Conservation (phyloP, 2,797 vertebrate species). For the Acipenser oxyrinchus region DNA sequence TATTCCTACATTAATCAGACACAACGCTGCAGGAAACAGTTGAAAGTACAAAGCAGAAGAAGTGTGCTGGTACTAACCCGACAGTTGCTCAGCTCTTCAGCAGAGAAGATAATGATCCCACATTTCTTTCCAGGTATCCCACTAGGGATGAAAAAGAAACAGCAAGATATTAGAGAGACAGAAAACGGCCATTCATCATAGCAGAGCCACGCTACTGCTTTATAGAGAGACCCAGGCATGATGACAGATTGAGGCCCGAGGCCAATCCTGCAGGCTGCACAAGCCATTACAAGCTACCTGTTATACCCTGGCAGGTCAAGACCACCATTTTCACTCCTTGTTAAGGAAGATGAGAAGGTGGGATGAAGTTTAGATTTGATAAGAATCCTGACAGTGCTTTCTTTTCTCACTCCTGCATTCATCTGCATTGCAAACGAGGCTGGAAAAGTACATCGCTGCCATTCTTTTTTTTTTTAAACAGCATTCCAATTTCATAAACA, state of each 20-base stretch:
- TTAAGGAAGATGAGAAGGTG: conserved; percentile 13
- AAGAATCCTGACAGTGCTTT: neutral
- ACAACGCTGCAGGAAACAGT: no score
- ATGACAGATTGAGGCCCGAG: conserved; percentile 31
- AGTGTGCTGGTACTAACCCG: conserved; percentile 64
- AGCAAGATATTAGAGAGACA: conserved; percentile 12
- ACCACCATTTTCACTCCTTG: conserved; percentile 15
- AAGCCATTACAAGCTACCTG: conserved; percentile 31
- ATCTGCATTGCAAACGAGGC: neutral
- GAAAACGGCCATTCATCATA: conserved; percentile 29
- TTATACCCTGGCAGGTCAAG: conserved; percentile 6
- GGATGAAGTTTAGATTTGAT: neutral
- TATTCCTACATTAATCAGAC: no score
- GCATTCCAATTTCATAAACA: no score
- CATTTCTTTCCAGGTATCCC: conserved; percentile 84
- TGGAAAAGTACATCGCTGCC: no score
- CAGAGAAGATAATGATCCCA: conserved; percentile 74
- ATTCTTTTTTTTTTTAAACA: no score
- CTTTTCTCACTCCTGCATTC: neutral
- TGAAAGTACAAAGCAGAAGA: no score
- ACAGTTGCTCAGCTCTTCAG: conserved; percentile 90
- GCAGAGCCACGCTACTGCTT: conserved; percentile 17
- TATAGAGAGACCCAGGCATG: conserved; percentile 14
- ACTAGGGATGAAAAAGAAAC: conserved; percentile 40
- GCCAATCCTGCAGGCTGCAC: conserved; percentile 26